Base-by-base conservation (phyloP, 1,140 invertebrate species). In the Campoletis sonorensis region DNA sequence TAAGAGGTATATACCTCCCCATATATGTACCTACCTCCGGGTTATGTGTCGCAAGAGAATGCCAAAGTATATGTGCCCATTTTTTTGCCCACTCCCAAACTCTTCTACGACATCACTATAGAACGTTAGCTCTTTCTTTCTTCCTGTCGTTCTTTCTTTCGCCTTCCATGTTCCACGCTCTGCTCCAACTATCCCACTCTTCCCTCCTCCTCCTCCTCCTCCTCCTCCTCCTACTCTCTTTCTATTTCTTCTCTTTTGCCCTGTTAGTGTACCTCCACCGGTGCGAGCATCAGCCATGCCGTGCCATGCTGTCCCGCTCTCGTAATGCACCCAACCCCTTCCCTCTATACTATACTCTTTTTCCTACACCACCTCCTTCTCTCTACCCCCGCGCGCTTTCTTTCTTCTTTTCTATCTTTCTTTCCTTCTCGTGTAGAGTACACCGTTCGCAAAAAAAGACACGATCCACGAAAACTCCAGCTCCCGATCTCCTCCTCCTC, bases 261-360 rank as follows among this genome's bases (percentile, higher is more conserved):
- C 45, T 49, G 72, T 75, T 30, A 21, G 72, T 54, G 49, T 54
- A 51, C 23, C 45, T 54, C 23, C 45, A 30, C 26, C 49, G 73
- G 86, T 61, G 73, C 73, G 73, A 61, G 73, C 73, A 37, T 8
- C 61, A 90, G 88, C 86, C 87, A 86, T 77, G 86, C 87, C 87
- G 87, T 88, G 85, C 88, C 88, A 87, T 86, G 51, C 26, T 77
- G 86, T 89, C 87, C 86, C 87, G 84, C 88, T 88, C 88, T 87
- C 88, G 87, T 88, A 89, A 89, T 90, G 88, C 87, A 83, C 16
- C 51, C 51, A 83, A n/a, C 51, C 51, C 51, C 18, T 11, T 18
- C 51, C 18, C 51, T n/a, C 51, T 16, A 4, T n/a, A n/a, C n/a
- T n/a, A n/a, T n/a, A n/a, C n/a, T n/a, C n/a, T n/a, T n/a, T n/a